Evolutionary conservation across 2,888 invertebrate species (phyloP).

Genomic region (Pristionchus entomophagus): DNA sequence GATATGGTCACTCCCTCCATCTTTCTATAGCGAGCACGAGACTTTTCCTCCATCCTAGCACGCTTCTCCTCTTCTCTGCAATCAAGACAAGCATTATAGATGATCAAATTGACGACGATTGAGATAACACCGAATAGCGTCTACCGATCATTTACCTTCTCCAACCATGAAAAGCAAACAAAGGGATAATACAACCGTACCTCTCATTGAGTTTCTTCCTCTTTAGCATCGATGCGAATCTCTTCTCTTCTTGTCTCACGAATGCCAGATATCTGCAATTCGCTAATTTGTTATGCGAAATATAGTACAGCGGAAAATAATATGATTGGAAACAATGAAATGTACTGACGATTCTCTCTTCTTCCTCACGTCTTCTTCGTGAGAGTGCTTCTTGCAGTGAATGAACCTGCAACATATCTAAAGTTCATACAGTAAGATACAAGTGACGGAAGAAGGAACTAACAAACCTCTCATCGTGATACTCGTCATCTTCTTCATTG

Average conservation of each 20-base stretch:
- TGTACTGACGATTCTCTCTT: slow-evolving; percentile 56
- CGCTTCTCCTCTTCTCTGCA: slow-evolving; percentile 58
- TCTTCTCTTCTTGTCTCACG: slow-evolving; percentile 56
- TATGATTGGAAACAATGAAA: background rate
- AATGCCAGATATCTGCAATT: slow-evolving; percentile 55
- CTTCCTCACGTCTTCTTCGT: slow-evolving; percentile 54
- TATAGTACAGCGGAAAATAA: background rate
- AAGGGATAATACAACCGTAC: no score
- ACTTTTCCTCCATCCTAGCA: slow-evolving; percentile 47
- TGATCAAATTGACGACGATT: no score
- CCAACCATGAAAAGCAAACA: no score
- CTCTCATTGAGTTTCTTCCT: slow-evolving; percentile 43
- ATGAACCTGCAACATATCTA: slow-evolving; percentile 55
- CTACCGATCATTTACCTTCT: no score
- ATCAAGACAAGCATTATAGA: background rate
- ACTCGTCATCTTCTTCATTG: slow-evolving; percentile 46
- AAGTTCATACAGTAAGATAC: no score
- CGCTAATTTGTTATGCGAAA: background rate
- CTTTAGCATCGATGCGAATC: slow-evolving; percentile 44
- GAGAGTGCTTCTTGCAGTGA: slow-evolving; percentile 67
- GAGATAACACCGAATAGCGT: no score
- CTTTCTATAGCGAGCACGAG: slow-evolving; percentile 46
- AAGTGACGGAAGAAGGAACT: background rate
- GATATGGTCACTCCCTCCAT: slow-evolving; percentile 55
- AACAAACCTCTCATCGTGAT: slow-evolving; percentile 41